Percentiles rank a stretch among this genome's conserved stretches.
phyloP scores from a whole-genome alignment of 2,888 invertebrate species.

The Oxyteleia sp. region DNA sequence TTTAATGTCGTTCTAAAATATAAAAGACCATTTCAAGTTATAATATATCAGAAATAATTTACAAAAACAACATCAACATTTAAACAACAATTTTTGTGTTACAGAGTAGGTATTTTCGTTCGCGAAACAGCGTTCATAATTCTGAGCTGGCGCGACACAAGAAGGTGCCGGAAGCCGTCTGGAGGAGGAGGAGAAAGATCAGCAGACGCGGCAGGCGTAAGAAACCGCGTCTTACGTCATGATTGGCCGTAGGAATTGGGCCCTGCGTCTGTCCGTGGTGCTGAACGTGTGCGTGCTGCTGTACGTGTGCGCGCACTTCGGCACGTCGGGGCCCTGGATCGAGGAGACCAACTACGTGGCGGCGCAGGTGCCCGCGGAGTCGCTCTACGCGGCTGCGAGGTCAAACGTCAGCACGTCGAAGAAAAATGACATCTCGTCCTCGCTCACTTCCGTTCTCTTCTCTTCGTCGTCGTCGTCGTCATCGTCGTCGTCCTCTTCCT shows the following conservation, averaged over 20 bases:
- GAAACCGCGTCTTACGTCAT: conserved; percentile 76
- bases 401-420: conserved; percentile 63
- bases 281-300: conserved; percentile 92
- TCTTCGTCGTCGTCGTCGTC: no score
- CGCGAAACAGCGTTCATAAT: conserved; percentile 10
- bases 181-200: conserved; percentile 65
- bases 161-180: conserved; percentile 60
- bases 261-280: conserved; percentile 92
- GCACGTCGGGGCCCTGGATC: conserved; percentile 86
- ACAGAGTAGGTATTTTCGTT: conserved; percentile 30
- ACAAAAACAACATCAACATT: no score
- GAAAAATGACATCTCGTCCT: conserved; percentile 54
- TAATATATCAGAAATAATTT: no score
- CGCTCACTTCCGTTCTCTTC: no score
- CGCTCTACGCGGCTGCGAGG: conserved; percentile 83
- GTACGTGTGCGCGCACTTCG: conserved; percentile 91
- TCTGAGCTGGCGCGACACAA: conserved; percentile 69
- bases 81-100: background rate
- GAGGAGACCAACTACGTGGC: conserved; percentile 86
- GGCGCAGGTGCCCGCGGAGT: conserved; percentile 86
- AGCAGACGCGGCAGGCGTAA: conserved; percentile 48
- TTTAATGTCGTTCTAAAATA: no score
- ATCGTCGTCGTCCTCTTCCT: conserved; percentile 74
- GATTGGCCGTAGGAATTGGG: conserved; percentile 90
- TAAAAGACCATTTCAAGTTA: no score